phyloP scores from a whole-genome alignment of 2,113 vertebrate genomes.

The Mus spicilegus region DNA sequence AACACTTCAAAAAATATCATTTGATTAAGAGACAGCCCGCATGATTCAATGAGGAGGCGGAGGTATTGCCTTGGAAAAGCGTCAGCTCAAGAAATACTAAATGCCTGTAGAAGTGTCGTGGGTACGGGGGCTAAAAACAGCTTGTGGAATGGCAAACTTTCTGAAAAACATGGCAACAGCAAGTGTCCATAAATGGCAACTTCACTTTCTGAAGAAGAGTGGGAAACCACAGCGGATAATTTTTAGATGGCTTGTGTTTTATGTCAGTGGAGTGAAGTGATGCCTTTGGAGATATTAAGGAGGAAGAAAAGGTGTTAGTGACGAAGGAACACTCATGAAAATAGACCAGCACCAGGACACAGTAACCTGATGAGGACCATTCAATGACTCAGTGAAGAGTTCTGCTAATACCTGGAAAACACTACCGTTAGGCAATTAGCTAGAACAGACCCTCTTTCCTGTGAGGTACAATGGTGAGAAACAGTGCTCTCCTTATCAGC shows the following conservation, averaged over 20 bases:
- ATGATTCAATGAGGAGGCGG: slow-evolving; percentile 88
- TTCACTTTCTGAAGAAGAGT: slow-evolving; percentile 76
- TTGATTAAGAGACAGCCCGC: slow-evolving; percentile 87
- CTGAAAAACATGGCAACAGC: slow-evolving; percentile 77
- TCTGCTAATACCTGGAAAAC: slow-evolving; percentile 46
- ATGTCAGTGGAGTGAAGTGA: slow-evolving; percentile 69
- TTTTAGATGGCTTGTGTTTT: slow-evolving; percentile 80
- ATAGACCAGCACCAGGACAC: slow-evolving; percentile 67
- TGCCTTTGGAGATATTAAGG: slow-evolving; percentile 79
- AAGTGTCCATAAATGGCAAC: slow-evolving; percentile 79
- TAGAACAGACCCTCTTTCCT: slow-evolving; percentile 41
- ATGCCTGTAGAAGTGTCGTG: slow-evolving; percentile 81
- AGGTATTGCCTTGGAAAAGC: slow-evolving; percentile 88
- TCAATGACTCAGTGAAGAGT: slow-evolving; percentile 45
- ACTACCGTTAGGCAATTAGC: slow-evolving; percentile 49
- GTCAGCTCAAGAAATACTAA: slow-evolving; percentile 87
- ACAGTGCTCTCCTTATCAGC: background rate
- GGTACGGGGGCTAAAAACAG: slow-evolving; percentile 83
- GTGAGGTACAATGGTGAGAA: background rate
- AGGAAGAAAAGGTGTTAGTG: slow-evolving; percentile 74
- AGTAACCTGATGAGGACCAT: slow-evolving; percentile 54
- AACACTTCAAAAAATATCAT: slow-evolving; percentile 89
- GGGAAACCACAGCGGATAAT: slow-evolving; percentile 74
- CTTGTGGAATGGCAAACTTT: slow-evolving; percentile 78
- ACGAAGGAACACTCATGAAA: slow-evolving; percentile 76